A percentile compares a stretch with the other conserved stretches of the same genome.
Evolutionary conservation across 2,797 vertebrate genomes (phyloP).

Genomic region (Dendrocincla fuliginosa): DNA sequence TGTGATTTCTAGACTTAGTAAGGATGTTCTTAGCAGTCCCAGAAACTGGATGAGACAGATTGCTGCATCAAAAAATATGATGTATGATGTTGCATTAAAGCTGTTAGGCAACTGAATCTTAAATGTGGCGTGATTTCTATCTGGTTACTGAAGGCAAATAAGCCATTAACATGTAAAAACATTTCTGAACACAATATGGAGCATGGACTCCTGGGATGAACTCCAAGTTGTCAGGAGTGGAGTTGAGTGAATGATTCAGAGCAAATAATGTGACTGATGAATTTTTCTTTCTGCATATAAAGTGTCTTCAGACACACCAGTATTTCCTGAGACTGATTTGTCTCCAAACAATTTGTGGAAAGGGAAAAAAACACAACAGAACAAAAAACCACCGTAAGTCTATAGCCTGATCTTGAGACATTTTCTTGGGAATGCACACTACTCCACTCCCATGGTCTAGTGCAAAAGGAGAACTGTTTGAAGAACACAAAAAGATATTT

Average conservation of each 20-base stretch:
- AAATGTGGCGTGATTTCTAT: neutral
- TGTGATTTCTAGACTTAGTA: neutral
- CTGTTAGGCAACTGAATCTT: neutral
- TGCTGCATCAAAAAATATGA: conserved; percentile 27
- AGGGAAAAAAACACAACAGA: neutral
- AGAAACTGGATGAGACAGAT: conserved; percentile 1
- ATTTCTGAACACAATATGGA: conserved; percentile 11
- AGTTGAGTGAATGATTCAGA: neutral
- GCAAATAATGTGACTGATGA: neutral
- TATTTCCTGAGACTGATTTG: neutral
- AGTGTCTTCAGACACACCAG: neutral
- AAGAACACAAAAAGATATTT: neutral
- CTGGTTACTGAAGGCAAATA: neutral
- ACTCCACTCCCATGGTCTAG: accelerated
- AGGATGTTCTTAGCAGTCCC: neutral
- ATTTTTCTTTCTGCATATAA: conserved; percentile 14
- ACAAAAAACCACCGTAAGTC: neutral
- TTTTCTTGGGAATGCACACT: neutral
- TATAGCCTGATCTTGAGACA: neutral
- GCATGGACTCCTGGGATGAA: neutral
- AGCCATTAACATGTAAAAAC: conserved; percentile 24
- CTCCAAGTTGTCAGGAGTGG: conserved; percentile 3
- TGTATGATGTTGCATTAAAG: conserved; percentile 8
- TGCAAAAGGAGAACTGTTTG: neutral
- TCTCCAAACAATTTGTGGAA: neutral